Evolutionary conservation across 2,113 vertebrate species (phyloP).

Genomic region (Stigmatopora nigra): DNA sequence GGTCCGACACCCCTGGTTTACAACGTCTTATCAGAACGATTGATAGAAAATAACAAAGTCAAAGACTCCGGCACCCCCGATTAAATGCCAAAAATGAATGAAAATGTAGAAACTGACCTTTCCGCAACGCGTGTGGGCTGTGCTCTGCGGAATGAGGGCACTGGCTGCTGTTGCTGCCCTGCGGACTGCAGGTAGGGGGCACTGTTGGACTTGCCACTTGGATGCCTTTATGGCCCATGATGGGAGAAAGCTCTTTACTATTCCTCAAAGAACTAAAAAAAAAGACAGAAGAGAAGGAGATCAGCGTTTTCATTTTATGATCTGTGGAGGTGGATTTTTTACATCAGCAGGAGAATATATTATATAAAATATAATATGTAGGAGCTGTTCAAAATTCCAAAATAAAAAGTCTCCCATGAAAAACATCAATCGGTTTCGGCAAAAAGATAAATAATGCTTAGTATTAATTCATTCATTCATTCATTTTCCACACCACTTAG

Average conservation of each 20-base stretch:
- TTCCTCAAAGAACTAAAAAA: slow-evolving; percentile 77
- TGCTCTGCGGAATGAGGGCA: slow-evolving; percentile 77
- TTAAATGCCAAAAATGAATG: background rate
- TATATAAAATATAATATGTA: too few relatives aligned
- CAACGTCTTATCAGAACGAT: too few relatives aligned
- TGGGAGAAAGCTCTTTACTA: slow-evolving; percentile 81
- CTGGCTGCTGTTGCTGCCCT: slow-evolving; percentile 64
- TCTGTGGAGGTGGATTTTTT: too few relatives aligned
- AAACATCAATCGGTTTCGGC: too few relatives aligned
- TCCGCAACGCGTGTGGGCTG: slow-evolving; percentile 83
- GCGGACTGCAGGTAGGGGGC: slow-evolving; percentile 67
- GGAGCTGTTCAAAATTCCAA: too few relatives aligned
- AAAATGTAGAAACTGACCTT: slow-evolving; percentile 67
- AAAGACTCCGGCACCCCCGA: background rate
- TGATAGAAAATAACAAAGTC: too few relatives aligned
- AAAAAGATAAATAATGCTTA: too few relatives aligned
- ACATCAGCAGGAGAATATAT: too few relatives aligned
- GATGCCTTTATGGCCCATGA: slow-evolving; percentile 81
- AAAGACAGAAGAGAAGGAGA: slow-evolving; percentile 50
- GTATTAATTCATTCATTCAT: too few relatives aligned
- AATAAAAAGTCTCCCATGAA: too few relatives aligned
- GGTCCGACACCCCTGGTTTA: too few relatives aligned
- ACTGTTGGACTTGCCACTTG: slow-evolving; percentile 70
- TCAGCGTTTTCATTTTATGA: background rate
- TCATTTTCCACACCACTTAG: too few relatives aligned